Percentiles rank a stretch among this genome's conserved stretches.
These are phyloP conservation scores for Leucoma salicis DNA, from an alignment of 2,888 invertebrate genomes.

Conservation along the genomic window DNA sequence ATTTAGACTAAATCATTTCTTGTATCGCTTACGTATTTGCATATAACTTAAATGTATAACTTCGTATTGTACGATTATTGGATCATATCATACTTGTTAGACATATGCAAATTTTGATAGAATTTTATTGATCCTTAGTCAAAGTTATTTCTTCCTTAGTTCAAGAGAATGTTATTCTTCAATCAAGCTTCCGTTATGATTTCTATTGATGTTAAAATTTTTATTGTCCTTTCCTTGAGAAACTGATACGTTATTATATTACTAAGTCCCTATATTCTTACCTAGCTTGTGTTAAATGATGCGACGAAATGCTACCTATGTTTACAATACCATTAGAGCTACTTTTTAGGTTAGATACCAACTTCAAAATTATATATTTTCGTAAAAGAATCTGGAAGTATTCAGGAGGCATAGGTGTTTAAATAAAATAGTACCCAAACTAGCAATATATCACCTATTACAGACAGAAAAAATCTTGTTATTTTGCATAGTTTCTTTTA, in stretches of 20 bases:
- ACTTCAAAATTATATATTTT: no score
- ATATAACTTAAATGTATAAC: no score
- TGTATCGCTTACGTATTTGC: slow-evolving; percentile 74
- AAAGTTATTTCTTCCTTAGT: slow-evolving; percentile 49
- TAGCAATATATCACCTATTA: no score
- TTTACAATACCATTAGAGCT: no score
- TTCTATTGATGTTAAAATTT: slow-evolving; percentile 65
- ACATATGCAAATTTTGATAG: slow-evolving; percentile 72
- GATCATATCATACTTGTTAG: slow-evolving; percentile 74
- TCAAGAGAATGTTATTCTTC: slow-evolving; percentile 72
- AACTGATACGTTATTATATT: slow-evolving; percentile 43
- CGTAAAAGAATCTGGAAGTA: no score
- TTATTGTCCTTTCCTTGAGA: slow-evolving; percentile 40
- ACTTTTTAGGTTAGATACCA: no score
- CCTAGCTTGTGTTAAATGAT: slow-evolving; percentile 9
- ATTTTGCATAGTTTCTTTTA: no score
- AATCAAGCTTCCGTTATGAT: slow-evolving; percentile 69
- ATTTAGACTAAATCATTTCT: slow-evolving; percentile 28
- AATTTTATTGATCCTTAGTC: slow-evolving; percentile 48
- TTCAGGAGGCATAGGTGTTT: no score
- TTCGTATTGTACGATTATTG: slow-evolving; percentile 59
- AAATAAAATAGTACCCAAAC: no score
- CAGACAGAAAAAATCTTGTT: no score
- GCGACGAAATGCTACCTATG: no score
- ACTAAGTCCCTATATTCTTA: slow-evolving; percentile 11